These are phyloP conservation scores for Monochamus alternatus DNA, from an alignment of 2,888 invertebrate species.

Conservation along the genomic window DNA sequence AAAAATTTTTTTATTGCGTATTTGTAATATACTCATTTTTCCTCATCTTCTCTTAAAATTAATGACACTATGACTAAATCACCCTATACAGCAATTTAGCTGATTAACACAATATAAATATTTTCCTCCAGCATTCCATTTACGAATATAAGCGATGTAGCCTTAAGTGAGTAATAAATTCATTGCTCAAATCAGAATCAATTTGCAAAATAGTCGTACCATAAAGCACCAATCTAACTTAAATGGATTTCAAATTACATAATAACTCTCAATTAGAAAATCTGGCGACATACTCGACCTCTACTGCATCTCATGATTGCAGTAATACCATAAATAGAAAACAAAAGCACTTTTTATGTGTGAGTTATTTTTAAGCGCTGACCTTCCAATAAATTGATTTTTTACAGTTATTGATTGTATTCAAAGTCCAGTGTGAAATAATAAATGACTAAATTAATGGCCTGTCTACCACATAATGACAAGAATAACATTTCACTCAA, in stretches of 20 bases:
- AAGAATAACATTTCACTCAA: not conserved
- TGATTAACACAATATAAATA: not conserved
- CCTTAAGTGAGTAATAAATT: not conserved
- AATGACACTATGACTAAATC: no score
- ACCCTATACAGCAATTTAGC: not conserved
- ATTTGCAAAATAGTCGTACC: conserved; percentile 3
- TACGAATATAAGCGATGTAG: not conserved
- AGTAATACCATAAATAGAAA: conserved; percentile 21
- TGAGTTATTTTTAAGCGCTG: conserved; percentile 10
- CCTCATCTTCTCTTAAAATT: no score
- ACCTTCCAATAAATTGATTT: conserved; percentile 26
- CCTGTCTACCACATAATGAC: not conserved
- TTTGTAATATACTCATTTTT: no score
- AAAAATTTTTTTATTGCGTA: no score
- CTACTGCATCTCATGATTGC: conserved; percentile 13
- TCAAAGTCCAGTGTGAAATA: conserved; percentile 10
- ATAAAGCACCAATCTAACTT: conserved; percentile 19
- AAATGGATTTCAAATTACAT: conserved; percentile 16
- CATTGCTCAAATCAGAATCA: conserved; percentile 11
- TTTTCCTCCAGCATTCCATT: conserved; percentile 13
- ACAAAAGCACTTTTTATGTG: conserved; percentile 11
- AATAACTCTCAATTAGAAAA: conserved; percentile 27
- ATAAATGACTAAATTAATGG: not conserved
- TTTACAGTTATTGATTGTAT: conserved; percentile 19
- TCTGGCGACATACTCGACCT: conserved; percentile 19